These are phyloP conservation scores for Anguilla pacifica DNA, from an alignment of 2,797 vertebrate species.

Conservation along the genomic window DNA sequence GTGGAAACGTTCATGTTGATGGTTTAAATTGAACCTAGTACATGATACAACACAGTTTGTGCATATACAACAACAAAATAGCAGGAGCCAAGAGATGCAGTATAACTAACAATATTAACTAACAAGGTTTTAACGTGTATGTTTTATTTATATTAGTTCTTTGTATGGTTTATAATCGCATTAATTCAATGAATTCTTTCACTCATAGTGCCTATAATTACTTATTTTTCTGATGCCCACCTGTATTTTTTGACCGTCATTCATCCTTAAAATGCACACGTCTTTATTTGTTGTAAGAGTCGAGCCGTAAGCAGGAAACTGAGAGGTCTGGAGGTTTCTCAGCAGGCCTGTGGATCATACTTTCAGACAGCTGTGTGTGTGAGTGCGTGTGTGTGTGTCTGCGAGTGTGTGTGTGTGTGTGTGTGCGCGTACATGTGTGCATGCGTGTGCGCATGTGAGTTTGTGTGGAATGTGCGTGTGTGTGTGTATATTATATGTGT, in stretches of 20 bases:
- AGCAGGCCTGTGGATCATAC: conserved; percentile 28
- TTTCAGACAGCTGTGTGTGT: conserved; percentile 18
- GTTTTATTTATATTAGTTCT: not conserved
- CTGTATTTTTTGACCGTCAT: not conserved
- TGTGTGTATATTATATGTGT: too few relatives aligned
- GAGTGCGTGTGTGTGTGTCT: too few relatives aligned
- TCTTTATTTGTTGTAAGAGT: not conserved
- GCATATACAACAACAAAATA: not conserved
- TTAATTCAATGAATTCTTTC: not conserved
- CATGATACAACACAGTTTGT: not conserved
- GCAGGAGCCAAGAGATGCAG: not conserved
- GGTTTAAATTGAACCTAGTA: not conserved
- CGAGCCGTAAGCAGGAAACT: conserved; percentile 22
- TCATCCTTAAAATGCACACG: not conserved
- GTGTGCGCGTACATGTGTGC: not conserved
- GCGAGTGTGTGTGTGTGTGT: not conserved
- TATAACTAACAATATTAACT: not conserved
- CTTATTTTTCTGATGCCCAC: conserved; percentile 6
- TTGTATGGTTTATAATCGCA: too few relatives aligned
- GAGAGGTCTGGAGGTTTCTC: conserved; percentile 16
- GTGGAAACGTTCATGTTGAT: not conserved
- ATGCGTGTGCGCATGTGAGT: not conserved
- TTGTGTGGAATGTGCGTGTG: not conserved
- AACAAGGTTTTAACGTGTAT: not conserved
- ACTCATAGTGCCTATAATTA: conserved; percentile 23